A percentile compares a stretch with the other conserved stretches of the same genome.
These are phyloP conservation scores for Altica lythri DNA, from an alignment of 2,888 invertebrate species.

Conservation along the genomic window DNA sequence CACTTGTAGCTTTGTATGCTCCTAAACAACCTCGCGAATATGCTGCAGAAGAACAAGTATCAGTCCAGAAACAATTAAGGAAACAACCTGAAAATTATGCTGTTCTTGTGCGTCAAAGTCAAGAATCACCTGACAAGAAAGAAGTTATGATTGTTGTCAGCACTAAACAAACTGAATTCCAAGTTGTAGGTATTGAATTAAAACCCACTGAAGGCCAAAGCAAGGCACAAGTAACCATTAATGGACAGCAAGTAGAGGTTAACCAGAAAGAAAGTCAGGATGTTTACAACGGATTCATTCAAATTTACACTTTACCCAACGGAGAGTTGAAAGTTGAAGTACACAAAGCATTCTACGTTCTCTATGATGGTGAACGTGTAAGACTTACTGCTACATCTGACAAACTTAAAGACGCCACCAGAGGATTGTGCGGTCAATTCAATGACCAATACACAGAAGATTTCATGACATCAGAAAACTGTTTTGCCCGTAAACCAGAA, in stretches of 20 bases:
- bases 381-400: constrained; percentile 51
- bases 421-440: constrained; percentile 71
- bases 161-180: constrained; percentile 47
- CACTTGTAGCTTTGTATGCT: constrained; percentile 64
- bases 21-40: constrained; percentile 46
- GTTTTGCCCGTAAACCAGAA: constrained; percentile 60
- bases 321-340: constrained; percentile 64
- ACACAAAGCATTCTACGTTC: constrained; percentile 58
- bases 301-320: constrained; percentile 57
- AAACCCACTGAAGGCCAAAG: constrained; percentile 48
- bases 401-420: constrained; percentile 61
- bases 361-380: constrained; percentile 65
- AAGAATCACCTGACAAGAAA: constrained; percentile 51
- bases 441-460: constrained; percentile 65
- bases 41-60: constrained; percentile 44
- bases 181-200: constrained; percentile 55
- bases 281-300: constrained; percentile 55
- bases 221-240: constrained; percentile 53
- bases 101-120: constrained; percentile 55
- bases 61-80: constrained; percentile 48
- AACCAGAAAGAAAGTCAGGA: constrained; percentile 47
- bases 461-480: constrained; percentile 63
- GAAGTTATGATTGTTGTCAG: constrained; percentile 59
- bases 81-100: constrained; percentile 51
- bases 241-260: constrained; percentile 54